phyloP scores from a whole-genome alignment of 2,113 vertebrate species.

The Pogonocichla stellata region DNA sequence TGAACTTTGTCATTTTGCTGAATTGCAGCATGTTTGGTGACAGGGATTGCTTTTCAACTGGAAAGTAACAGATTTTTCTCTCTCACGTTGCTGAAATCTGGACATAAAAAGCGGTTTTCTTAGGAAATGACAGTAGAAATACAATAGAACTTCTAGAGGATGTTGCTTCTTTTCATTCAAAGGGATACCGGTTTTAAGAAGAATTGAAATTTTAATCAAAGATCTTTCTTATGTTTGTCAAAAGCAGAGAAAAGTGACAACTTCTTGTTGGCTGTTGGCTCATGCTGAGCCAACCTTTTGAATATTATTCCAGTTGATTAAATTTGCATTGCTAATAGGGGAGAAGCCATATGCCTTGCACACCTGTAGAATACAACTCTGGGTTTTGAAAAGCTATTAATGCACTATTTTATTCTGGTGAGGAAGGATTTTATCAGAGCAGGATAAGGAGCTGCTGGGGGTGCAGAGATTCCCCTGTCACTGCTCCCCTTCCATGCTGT shows the following conservation, averaged over 20 bases:
- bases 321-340: conserved; percentile 65
- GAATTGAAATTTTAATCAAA: conserved; percentile 43
- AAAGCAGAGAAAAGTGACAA: conserved; percentile 22
- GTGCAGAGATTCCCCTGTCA: neutral
- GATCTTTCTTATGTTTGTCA: conserved; percentile 17
- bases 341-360: conserved; percentile 37
- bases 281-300: conserved; percentile 20
- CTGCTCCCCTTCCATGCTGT: neutral
- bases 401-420: neutral
- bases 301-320: conserved; percentile 61
- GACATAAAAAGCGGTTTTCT: neutral
- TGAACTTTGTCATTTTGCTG: conserved; percentile 28
- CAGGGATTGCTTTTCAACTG: conserved; percentile 12
- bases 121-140: neutral
- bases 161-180: neutral
- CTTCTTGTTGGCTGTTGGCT: conserved; percentile 9
- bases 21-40: neutral
- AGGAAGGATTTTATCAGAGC: neutral
- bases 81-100: neutral
- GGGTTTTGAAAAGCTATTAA: conserved; percentile 35
- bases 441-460: neutral
- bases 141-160: neutral
- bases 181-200: neutral
- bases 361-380: conserved; percentile 39
- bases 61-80: conserved; percentile 22